These are phyloP conservation scores for Anticlea derivata DNA, from an alignment of 2,888 invertebrate species.

Conservation along the genomic window DNA sequence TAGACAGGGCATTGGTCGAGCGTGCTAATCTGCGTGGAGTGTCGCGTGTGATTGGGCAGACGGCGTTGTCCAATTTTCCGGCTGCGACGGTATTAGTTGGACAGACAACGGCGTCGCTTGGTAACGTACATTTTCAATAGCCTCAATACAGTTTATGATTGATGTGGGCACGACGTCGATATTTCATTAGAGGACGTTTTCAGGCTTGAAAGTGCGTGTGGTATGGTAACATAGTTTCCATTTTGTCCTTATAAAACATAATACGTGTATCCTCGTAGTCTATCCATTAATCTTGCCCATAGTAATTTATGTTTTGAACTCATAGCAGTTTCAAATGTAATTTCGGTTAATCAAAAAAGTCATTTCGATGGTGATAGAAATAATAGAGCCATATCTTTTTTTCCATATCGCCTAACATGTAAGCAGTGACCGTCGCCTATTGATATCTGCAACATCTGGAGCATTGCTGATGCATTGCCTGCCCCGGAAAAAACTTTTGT, in stretches of 20 bases:
- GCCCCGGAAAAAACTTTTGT: no score
- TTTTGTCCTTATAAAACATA: constrained; percentile 4
- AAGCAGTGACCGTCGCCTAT: no score
- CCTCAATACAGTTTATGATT: constrained; percentile 34
- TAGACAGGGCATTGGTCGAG: constrained; percentile 67
- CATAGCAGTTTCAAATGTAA: no score
- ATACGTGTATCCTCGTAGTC: no score
- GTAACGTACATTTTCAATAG: constrained; percentile 58
- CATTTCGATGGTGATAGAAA: no score
- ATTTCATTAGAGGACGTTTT: constrained; percentile 25
- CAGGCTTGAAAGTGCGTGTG: constrained; percentile 10
- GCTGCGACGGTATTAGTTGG: constrained; percentile 71
- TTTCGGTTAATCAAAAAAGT: no score
- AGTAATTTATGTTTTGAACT: constrained; percentile 1
- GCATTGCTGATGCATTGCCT: no score
- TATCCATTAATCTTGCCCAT: no score
- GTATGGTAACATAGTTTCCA: constrained; percentile 14
- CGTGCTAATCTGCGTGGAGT: constrained; percentile 81
- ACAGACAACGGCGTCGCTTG: constrained; percentile 67
- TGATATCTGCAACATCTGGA: no score
- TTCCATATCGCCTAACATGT: no score
- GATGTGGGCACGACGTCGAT: constrained; percentile 26
- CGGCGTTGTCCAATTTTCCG: constrained; percentile 81
- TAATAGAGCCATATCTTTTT: no score
- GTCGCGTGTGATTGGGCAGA: constrained; percentile 81